These are phyloP conservation scores for Aleiodes leptofemur DNA, from an alignment of 2,888 invertebrate genomes.

Conservation along the genomic window DNA sequence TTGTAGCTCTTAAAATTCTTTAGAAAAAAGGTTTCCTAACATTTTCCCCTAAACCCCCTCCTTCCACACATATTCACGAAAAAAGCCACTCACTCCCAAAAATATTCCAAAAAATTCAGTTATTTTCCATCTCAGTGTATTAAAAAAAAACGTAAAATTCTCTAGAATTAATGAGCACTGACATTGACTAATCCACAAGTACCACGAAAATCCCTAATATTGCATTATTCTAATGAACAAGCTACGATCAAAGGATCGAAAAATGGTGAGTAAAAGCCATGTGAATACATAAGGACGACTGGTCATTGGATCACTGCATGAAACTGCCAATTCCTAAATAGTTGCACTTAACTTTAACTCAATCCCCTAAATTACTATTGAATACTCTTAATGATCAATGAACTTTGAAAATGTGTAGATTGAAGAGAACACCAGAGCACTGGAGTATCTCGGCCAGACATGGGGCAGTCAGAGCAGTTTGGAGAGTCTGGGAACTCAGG, in stretches of 20 bases:
- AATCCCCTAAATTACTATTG: not conserved
- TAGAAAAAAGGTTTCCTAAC: no score
- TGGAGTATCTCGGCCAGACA: slow-evolving; percentile 89
- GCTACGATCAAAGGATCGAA: slow-evolving; percentile 75
- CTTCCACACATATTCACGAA: no score
- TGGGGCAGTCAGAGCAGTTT: slow-evolving; percentile 89
- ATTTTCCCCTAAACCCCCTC: no score
- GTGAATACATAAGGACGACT: slow-evolving; percentile 42
- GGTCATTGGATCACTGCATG: slow-evolving; percentile 40
- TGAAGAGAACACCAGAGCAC: slow-evolving; percentile 93
- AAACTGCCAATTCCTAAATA: not conserved
- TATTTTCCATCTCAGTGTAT: not conserved
- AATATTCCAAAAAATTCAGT: no score
- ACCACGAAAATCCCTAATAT: slow-evolving; percentile 57
- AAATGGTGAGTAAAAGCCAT: slow-evolving; percentile 69
- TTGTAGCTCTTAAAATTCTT: no score
- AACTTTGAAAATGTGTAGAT: slow-evolving; percentile 81
- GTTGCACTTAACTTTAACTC: not conserved
- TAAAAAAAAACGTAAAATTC: slow-evolving; percentile 13
- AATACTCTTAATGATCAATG: not conserved
- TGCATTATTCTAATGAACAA: slow-evolving; percentile 73
- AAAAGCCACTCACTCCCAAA: no score
- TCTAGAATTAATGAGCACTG: slow-evolving; percentile 51
- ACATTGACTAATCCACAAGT: slow-evolving; percentile 41
- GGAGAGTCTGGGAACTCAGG: slow-evolving; percentile 86